Percentiles rank a stretch among this genome's conserved stretches.
phyloP scores from a whole-genome alignment of 1,140 invertebrate species.

The Drosophila ironensis region DNA sequence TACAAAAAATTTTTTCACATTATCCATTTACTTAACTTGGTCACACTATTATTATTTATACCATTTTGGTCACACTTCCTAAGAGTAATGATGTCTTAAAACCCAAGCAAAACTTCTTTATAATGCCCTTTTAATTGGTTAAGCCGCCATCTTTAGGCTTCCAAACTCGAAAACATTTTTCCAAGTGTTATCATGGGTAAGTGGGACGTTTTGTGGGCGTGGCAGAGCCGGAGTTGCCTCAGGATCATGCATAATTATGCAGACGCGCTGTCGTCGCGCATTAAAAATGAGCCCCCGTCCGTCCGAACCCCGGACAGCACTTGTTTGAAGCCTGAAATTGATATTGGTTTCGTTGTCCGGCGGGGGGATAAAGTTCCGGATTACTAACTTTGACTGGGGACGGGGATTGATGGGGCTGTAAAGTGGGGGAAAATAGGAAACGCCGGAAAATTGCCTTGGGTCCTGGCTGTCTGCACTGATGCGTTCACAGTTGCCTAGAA shows the following conservation, averaged over 20 bases:
- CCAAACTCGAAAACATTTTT: too few species aligned
- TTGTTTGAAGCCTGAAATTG: slow-evolving; percentile 65
- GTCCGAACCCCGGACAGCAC: slow-evolving; percentile 46
- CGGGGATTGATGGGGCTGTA: background rate
- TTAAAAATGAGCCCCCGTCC: slow-evolving; percentile 73
- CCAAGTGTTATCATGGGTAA: too few species aligned
- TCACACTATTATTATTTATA: too few species aligned
- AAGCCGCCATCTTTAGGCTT: too few species aligned
- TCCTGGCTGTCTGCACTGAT: slow-evolving; percentile 11
- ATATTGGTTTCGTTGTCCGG: slow-evolving; percentile 51
- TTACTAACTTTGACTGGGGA: slow-evolving; percentile 8
- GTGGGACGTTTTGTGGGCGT: background rate
- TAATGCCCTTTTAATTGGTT: too few species aligned
- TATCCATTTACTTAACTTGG: too few species aligned
- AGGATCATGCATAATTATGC: slow-evolving; percentile 77
- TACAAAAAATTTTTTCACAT: too few species aligned
- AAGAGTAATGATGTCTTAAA: background rate
- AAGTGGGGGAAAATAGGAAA: background rate
- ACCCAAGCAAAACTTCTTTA: background rate
- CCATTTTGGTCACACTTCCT: too few species aligned
- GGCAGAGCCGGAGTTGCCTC: slow-evolving; percentile 12
- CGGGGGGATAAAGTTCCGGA: slow-evolving; percentile 15
- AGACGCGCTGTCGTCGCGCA: slow-evolving; percentile 66
- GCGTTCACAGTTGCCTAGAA: slow-evolving; percentile 17
- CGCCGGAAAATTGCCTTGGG: background rate